Evolutionary conservation across 2,888 invertebrate species (phyloP).

Genomic region (Chalcis sispes): DNA sequence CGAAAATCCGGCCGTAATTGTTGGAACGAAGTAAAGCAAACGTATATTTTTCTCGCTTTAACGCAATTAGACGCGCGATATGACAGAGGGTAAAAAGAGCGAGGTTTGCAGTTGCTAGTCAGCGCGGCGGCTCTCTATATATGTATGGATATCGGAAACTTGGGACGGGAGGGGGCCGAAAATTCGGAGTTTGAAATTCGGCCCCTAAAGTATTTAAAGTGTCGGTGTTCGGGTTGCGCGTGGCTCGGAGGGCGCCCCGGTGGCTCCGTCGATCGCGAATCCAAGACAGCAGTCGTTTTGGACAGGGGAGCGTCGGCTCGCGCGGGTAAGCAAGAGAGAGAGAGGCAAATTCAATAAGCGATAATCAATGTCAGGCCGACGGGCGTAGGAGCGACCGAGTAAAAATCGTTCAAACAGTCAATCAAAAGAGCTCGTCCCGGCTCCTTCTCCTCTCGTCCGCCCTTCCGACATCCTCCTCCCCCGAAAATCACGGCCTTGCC

Average conservation of each 20-base stretch:
- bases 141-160: neutral
- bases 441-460: slow-evolving; percentile 56
- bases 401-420: slow-evolving; percentile 75
- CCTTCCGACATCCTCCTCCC: slow-evolving; percentile 33
- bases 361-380: slow-evolving; percentile 74
- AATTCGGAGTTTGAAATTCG: slow-evolving; percentile 55
- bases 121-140: slow-evolving; percentile 17
- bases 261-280: slow-evolving; percentile 55
- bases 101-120: slow-evolving; percentile 16
- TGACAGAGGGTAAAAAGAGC: slow-evolving; percentile 50
- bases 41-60: slow-evolving; percentile 51
- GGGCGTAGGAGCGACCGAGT: slow-evolving; percentile 66
- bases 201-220: slow-evolving; percentile 57
- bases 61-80: slow-evolving; percentile 50
- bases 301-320: slow-evolving; percentile 60
- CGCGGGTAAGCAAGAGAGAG: slow-evolving; percentile 46
- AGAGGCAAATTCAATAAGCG: slow-evolving; percentile 74
- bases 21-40: slow-evolving; percentile 26
- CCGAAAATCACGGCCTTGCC: slow-evolving; percentile 41
- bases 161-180: slow-evolving; percentile 11
- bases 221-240: slow-evolving; percentile 45
- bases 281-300: slow-evolving; percentile 63
- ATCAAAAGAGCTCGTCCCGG: slow-evolving; percentile 67
- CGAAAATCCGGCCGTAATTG: slow-evolving; percentile 14
- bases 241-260: slow-evolving; percentile 60